These are phyloP conservation scores for Linurgus olivaceus DNA, from an alignment of 2,797 vertebrate species.

Conservation along the genomic window DNA sequence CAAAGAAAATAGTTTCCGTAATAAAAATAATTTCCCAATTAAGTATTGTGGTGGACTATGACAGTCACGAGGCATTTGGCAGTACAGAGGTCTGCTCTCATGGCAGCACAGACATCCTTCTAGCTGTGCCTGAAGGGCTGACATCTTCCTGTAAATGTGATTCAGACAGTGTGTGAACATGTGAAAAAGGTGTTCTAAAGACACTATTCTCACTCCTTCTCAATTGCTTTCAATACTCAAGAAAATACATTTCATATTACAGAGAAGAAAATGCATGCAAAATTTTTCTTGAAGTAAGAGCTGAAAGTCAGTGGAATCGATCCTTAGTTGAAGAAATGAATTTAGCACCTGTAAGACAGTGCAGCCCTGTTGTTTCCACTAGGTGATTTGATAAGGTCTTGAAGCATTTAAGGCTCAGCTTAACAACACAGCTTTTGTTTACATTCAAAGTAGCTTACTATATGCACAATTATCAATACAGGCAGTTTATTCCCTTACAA, in stretches of 20 bases:
- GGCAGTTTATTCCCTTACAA: not conserved
- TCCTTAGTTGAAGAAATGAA: not conserved
- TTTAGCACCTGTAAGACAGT: not conserved
- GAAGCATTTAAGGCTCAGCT: not conserved
- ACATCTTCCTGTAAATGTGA: not conserved
- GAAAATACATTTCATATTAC: not conserved
- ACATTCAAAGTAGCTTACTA: not conserved
- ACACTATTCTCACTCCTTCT: not conserved
- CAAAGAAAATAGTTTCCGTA: not conserved
- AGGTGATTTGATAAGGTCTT: not conserved
- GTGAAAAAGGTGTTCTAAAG: not conserved
- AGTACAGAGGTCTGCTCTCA: not conserved
- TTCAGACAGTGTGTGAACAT: not conserved
- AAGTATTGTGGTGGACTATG: not conserved
- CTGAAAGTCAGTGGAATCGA: not conserved
- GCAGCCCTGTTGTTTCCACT: not conserved
- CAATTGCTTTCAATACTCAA: not conserved
- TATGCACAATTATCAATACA: not conserved
- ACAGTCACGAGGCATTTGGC: not conserved
- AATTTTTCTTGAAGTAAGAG: not conserved
- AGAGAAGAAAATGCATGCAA: not conserved
- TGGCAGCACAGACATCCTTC: not conserved
- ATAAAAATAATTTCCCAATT: not conserved
- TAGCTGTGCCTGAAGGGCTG: not conserved
- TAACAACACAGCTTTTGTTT: not conserved